Conservation (phyloP, 2,113 vertebrate species). For the Heliornis fulica region DNA sequence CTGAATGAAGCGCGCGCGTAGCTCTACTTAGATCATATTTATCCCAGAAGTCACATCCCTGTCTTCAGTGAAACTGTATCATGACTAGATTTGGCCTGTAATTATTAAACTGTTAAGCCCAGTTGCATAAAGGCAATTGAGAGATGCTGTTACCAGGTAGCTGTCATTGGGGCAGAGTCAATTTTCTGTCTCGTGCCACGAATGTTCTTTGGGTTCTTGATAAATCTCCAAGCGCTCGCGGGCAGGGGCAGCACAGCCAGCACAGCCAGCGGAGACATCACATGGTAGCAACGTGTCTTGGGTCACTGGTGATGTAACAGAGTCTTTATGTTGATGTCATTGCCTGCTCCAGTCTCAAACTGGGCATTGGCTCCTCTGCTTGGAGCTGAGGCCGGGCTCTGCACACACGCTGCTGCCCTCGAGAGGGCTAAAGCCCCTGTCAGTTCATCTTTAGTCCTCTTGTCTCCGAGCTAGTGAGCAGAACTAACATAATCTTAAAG, state of each 20-base stretch:
- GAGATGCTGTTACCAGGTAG: not conserved
- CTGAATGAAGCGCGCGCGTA: not conserved
- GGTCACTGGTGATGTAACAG: not conserved
- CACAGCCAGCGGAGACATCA: not conserved
- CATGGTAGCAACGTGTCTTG: not conserved
- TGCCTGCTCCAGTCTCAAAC: not conserved
- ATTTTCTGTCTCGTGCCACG: not conserved
- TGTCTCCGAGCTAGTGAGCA: not conserved
- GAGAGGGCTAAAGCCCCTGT: not conserved
- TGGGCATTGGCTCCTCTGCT: not conserved
- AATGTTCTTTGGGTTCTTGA: not conserved
- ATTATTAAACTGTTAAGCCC: not conserved
- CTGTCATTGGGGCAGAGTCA: not conserved
- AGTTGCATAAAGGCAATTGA: not conserved
- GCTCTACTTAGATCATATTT: not conserved
- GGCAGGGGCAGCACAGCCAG: not conserved
- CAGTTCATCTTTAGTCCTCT: not conserved
- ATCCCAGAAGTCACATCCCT: not conserved
- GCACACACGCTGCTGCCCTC: fast-evolving
- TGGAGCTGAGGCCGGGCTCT: fast-evolving
- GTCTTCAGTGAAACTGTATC: not conserved
- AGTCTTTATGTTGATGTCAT: fast-evolving
- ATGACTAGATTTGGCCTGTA: not conserved
- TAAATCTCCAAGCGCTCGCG: not conserved
- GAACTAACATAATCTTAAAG: not conserved